A percentile compares a stretch with the other conserved stretches of the same genome.
Evolutionary conservation across 2,888 invertebrate species (phyloP).

Genomic region (Mylabris sibirica): DNA sequence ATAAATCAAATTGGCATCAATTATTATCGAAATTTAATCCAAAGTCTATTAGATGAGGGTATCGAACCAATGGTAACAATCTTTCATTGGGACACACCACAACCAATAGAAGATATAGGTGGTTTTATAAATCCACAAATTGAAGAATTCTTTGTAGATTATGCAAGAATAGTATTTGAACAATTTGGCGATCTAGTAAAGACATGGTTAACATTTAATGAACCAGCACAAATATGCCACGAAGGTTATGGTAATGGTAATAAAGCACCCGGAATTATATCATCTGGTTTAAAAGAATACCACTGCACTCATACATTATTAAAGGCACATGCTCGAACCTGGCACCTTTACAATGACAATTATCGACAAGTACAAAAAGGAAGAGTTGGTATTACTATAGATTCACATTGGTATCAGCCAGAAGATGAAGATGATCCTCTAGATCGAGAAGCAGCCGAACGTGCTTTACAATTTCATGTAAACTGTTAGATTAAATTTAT

Average conservation of each 20-base stretch:
- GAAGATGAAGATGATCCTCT: conserved; percentile 56
- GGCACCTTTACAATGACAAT: conserved; percentile 67
- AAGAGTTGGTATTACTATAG: conserved; percentile 65
- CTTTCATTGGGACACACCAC: conserved; percentile 55
- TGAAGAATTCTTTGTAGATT: conserved; percentile 65
- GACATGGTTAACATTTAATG: conserved; percentile 65
- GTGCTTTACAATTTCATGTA: conserved; percentile 50
- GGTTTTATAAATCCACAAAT: conserved; percentile 68
- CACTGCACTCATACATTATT: conserved; percentile 70
- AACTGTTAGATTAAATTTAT: not conserved
- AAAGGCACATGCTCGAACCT: conserved; percentile 71
- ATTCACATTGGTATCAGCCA: conserved; percentile 64
- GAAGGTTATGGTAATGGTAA: conserved; percentile 42
- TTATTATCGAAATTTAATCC: conserved; percentile 78
- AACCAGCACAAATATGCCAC: conserved; percentile 55
- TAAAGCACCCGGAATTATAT: conserved; percentile 55
- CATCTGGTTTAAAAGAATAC: conserved; percentile 67
- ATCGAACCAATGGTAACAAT: conserved; percentile 63
- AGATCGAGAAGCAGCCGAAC: conserved; percentile 63
- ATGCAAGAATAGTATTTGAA: conserved; percentile 61
- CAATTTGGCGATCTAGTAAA: conserved; percentile 53
- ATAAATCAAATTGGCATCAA: conserved; percentile 74
- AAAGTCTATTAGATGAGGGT: conserved; percentile 69
- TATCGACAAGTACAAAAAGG: conserved; percentile 61
- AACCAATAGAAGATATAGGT: conserved; percentile 62